Percentiles rank a stretch among this genome's conserved stretches.
phyloP scores from a whole-genome alignment of 2,113 vertebrate genomes.

The Myiagra hebetior region DNA sequence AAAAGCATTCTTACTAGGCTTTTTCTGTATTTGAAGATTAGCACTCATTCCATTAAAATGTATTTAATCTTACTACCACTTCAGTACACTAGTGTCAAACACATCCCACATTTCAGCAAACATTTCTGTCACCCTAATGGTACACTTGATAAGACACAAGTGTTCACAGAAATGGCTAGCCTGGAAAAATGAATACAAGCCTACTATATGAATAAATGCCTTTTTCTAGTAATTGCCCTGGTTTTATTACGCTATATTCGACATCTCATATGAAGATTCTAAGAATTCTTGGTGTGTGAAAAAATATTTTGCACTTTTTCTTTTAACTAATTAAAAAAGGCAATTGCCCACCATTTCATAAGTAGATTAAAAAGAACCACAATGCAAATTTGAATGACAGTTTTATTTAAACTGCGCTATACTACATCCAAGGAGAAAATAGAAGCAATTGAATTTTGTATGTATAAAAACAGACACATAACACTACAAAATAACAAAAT shows the following conservation, averaged over 20 bases:
- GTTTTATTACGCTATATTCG: not conserved
- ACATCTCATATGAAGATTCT: not conserved
- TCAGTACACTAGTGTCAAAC: constrained; percentile 1
- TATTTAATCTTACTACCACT: constrained; percentile 41
- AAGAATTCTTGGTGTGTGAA: not conserved
- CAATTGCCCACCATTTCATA: not conserved
- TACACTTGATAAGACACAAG: not conserved
- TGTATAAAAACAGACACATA: fast-evolving
- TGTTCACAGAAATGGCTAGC: not conserved
- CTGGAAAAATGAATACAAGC: not conserved
- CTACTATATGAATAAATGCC: not conserved
- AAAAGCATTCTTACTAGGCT: not conserved
- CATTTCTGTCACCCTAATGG: not conserved
- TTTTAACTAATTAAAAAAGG: not conserved
- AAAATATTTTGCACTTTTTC: not conserved
- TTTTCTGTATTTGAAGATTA: not conserved
- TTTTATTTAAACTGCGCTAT: not conserved
- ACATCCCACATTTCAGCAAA: constrained; percentile 16
- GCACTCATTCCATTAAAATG: not conserved
- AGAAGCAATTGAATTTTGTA: not conserved
- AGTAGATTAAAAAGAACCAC: not conserved
- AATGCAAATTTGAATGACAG: not conserved
- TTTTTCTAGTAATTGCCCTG: not conserved
- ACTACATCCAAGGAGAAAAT: not conserved
- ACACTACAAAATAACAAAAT: not conserved